Conservation (phyloP, 2,113 vertebrate genomes). For the Hippocampus mohnikei region DNA sequence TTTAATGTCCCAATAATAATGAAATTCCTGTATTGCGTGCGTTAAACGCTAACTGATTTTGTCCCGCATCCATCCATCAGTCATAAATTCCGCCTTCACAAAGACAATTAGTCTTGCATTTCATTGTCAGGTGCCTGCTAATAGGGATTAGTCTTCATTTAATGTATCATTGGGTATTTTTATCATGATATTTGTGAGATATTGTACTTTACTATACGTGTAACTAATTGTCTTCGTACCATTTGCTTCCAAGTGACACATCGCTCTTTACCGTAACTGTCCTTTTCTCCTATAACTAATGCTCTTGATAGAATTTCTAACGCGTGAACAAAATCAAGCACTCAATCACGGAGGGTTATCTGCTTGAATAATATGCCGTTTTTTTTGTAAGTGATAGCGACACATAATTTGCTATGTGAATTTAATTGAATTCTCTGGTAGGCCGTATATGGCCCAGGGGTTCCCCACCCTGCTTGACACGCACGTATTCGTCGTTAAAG, state of each 20-base stretch:
- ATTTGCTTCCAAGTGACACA: not conserved
- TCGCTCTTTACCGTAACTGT: not conserved
- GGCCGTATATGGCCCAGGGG: not conserved
- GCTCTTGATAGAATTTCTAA: constrained; percentile 18
- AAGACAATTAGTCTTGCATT: not conserved
- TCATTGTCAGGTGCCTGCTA: not conserved
- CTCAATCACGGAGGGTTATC: not conserved
- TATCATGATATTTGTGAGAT: not conserved
- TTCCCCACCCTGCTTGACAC: not conserved
- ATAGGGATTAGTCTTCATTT: not conserved
- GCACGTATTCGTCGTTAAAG: not conserved
- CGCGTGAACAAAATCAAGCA: not conserved
- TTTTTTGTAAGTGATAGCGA: not conserved
- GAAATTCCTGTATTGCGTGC: not conserved
- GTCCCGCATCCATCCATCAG: not conserved
- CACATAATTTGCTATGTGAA: not conserved
- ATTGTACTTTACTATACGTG: not conserved
- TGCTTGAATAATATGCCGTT: not conserved
- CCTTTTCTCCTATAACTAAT: constrained; percentile 11
- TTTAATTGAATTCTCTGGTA: not conserved
- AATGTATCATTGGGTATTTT: not conserved
- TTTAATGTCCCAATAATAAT: no score
- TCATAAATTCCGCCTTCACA: not conserved
- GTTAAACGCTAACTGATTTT: not conserved
- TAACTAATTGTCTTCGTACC: no score